Conservation (phyloP, 1,140 invertebrate genomes). For the Lasioglossum baleicum region DNA sequence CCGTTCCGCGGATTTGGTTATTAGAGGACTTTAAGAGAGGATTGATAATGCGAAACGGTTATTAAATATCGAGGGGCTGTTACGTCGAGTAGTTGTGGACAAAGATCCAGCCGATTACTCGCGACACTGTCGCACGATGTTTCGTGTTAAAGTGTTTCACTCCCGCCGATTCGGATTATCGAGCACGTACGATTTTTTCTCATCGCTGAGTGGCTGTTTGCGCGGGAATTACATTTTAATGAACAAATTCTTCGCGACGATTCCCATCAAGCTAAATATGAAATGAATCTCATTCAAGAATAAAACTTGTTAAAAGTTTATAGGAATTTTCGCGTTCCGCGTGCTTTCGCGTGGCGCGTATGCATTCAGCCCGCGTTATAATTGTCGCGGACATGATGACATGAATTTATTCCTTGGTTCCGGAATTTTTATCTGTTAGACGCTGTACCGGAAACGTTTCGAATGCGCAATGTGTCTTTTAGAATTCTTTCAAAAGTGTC, state of each 20-base stretch:
- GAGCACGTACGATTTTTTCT: neutral
- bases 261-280: neutral
- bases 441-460: too few relatives aligned
- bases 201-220: too few relatives aligned
- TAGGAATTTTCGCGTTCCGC: neutral
- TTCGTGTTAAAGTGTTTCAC: too few relatives aligned
- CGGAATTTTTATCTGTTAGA: too few relatives aligned
- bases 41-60: slow-evolving; percentile 19
- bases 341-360: too few relatives aligned
- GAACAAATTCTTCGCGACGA: neutral
- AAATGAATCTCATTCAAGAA: neutral
- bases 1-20: slow-evolving; percentile 15
- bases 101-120: neutral
- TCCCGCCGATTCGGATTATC: too few relatives aligned
- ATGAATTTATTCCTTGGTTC: neutral
- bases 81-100: neutral
- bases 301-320: slow-evolving; percentile 2
- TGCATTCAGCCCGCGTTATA: neutral
- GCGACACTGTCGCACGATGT: neutral
- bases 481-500: too few relatives aligned
- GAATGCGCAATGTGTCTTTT: too few relatives aligned
- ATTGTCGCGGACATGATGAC: neutral
- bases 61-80: slow-evolving; percentile 5
- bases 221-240: neutral
- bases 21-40: slow-evolving; percentile 28